phyloP scores from a whole-genome alignment of 2,797 vertebrate species.

The Cetoscarus ocellatus region DNA sequence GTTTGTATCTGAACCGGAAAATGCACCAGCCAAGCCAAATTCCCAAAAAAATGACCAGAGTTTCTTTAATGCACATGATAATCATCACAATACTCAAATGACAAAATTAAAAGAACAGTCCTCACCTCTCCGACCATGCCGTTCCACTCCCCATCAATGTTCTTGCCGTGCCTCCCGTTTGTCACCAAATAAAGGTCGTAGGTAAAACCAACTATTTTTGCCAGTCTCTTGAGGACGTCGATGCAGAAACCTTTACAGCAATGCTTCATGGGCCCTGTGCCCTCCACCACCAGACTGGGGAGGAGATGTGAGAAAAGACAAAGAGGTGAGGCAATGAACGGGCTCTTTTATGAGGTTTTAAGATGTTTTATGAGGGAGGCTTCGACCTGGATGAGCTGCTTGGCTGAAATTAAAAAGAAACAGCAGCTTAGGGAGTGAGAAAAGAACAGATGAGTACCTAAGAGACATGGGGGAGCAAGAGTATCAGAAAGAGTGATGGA shows the following conservation, averaged over 20 bases:
- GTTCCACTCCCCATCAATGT: conserved; percentile 95
- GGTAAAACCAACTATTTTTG: conserved; percentile 94
- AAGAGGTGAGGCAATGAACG: neutral
- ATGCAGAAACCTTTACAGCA: conserved; percentile 99
- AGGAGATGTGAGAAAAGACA: conserved; percentile 10
- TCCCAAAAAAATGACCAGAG: no score
- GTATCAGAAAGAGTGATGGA: neutral
- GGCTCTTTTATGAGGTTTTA: neutral
- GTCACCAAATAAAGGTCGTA: conserved; percentile 97
- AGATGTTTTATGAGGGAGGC: neutral
- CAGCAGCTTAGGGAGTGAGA: neutral
- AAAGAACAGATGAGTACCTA: conserved; percentile 10
- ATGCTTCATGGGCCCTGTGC: conserved; percentile 87
- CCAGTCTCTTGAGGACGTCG: conserved; percentile 93
- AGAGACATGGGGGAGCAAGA: neutral
- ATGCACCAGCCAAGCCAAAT: no score
- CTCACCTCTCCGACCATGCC: conserved; percentile 97
- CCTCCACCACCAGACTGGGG: conserved; percentile 78
- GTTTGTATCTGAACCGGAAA: no score
- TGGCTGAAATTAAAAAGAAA: conserved; percentile 11
- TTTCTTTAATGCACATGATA: no score
- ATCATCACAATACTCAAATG: neutral
- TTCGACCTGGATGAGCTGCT: conserved; percentile 3
- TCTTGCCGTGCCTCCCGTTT: conserved; percentile 95
- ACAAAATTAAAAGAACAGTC: no score